phyloP scores from a whole-genome alignment of 2,113 vertebrate species.

The Labeo catla region DNA sequence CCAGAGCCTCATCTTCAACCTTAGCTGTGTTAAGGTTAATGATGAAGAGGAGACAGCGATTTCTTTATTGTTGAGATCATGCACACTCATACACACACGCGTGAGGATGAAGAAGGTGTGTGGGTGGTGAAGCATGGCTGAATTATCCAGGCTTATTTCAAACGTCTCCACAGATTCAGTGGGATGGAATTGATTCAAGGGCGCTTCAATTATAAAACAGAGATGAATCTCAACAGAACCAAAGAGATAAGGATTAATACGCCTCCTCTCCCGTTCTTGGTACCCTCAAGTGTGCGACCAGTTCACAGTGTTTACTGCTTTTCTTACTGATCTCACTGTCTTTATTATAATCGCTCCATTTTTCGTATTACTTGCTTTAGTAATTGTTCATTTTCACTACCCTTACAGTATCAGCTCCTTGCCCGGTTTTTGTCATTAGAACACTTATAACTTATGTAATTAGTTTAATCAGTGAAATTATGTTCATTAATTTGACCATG shows the following conservation, averaged over 20 bases:
- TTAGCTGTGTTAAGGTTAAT: constrained; percentile 33
- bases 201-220: constrained; percentile 54
- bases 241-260: constrained; percentile 48
- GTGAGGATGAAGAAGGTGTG: constrained; percentile 40
- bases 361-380: not conserved
- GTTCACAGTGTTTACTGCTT: not conserved
- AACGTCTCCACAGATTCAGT: constrained; percentile 43
- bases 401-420: not conserved
- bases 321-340: constrained; percentile 2
- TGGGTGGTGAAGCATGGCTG: constrained; percentile 39
- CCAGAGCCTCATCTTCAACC: constrained; percentile 26
- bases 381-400: not conserved
- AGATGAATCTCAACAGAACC: constrained; percentile 52
- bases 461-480: not conserved
- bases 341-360: not conserved
- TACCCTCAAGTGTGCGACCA: not conserved
- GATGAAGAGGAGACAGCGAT: constrained; percentile 6
- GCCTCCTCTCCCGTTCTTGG: not conserved
- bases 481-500: not conserved
- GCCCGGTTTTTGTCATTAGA: not conserved
- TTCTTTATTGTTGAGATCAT: constrained; percentile 24
- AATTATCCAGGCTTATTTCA: constrained; percentile 46
- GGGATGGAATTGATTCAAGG: constrained; percentile 57
- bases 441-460: not conserved
- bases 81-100: constrained; percentile 20